These are phyloP conservation scores for Cinclus cinclus DNA, from an alignment of 2,113 vertebrate genomes.

Conservation along the genomic window DNA sequence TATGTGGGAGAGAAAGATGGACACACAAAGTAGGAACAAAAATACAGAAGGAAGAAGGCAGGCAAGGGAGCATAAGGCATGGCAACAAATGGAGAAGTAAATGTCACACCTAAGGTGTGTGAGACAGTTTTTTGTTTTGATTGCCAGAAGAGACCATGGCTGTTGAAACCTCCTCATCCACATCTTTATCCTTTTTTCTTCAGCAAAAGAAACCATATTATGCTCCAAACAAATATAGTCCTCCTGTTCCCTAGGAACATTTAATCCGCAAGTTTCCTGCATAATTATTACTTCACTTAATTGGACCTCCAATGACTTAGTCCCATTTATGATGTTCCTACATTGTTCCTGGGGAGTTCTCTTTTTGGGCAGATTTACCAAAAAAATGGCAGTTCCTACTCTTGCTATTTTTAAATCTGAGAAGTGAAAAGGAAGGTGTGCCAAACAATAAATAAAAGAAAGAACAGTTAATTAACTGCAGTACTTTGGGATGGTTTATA, in stretches of 20 bases:
- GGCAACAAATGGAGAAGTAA: background rate
- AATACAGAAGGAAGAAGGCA: background rate
- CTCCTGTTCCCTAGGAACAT: background rate
- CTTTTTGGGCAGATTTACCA: background rate
- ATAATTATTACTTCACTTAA: background rate
- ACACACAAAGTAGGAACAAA: background rate
- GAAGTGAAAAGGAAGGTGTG: background rate
- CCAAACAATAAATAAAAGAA: background rate
- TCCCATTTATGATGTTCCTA: background rate
- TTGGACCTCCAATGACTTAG: background rate
- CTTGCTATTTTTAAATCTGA: background rate
- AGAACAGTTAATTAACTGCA: background rate
- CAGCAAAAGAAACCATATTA: background rate
- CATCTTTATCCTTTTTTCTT: background rate
- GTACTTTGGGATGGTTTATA: background rate
- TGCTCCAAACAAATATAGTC: background rate
- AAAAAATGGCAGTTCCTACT: background rate
- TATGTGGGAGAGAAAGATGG: background rate
- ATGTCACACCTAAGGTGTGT: background rate
- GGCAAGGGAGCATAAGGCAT: background rate
- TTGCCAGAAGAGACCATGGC: background rate
- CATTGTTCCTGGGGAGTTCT: background rate
- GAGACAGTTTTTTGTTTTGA: background rate
- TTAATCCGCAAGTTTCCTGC: background rate
- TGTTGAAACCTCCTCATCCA: background rate